phyloP scores from a whole-genome alignment of 92 coral and sea anemone species.

The Muricea muricata region DNA sequence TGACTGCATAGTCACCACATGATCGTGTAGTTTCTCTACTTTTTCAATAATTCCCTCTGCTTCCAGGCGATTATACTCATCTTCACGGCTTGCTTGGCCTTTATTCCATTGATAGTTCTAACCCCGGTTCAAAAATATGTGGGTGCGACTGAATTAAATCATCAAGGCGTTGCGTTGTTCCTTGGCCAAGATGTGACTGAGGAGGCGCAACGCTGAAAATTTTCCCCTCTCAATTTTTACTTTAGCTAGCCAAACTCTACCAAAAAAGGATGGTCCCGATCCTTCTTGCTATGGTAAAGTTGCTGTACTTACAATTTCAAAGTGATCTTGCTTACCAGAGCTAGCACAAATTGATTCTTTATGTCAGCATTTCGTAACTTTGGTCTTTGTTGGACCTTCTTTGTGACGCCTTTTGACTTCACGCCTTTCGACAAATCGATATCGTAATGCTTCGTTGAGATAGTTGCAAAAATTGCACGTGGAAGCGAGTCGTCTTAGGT shows the following conservation, averaged over 20 bases:
- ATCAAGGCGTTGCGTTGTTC: no score
- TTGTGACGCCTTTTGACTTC: neutral
- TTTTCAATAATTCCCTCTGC: constrained; percentile 51
- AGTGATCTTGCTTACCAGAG: neutral
- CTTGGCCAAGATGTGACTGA: no score
- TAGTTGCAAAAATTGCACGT: constrained; percentile 63
- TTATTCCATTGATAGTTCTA: constrained; percentile 61
- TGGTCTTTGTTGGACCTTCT: neutral
- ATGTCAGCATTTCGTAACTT: neutral
- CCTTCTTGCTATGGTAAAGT: no score
- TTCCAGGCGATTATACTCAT: constrained; percentile 65
- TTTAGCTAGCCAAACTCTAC: no score
- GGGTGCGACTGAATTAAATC: constrained; percentile 44
- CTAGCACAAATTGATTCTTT: neutral
- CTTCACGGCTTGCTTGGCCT: constrained; percentile 61
- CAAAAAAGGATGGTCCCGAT: no score
- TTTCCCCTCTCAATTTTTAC: no score
- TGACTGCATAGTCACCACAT: constrained; percentile 58
- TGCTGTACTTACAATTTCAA: neutral
- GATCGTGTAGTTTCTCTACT: constrained; percentile 55
- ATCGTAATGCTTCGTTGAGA: constrained; percentile 61
- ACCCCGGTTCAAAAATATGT: constrained; percentile 51
- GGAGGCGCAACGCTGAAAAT: no score
- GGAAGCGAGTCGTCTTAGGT: constrained; percentile 58
- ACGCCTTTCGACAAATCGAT: constrained; percentile 54